Base-by-base conservation (phyloP, 2,113 vertebrate genomes). In the Tenebrosternarchus preto region DNA sequence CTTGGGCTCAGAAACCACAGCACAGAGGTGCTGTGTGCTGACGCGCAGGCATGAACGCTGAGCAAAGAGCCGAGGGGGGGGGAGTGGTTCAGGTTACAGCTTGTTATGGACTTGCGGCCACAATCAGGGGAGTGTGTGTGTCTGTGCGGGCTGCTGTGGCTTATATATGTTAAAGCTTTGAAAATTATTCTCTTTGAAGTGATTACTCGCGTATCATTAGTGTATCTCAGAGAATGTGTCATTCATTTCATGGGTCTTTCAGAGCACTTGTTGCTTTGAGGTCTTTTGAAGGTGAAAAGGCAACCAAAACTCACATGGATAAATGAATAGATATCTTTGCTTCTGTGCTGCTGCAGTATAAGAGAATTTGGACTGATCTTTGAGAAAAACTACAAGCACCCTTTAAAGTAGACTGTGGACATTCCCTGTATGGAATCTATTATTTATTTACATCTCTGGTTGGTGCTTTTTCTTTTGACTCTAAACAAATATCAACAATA, bases 191-290 rank as follows among this genome's bases (percentile, higher is more conserved):
- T 56, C 53, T 70, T 76, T 73, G 76, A 83, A 61, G 73, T 63
- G 73, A 80, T 82, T 53, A 72, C 68, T 85, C 31, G 64, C 22
- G 17, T 72, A 82, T 80, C 84, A 70, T 80, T 82, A 77, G 68
- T 55, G 55, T 69, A 55, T 78, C 68, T 78, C 46, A 56, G 63
- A 17, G 61, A 31, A 56, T 15, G 69, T 50, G 76, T 78, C 75
- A 75, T 60, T 60, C 56, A 64, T 64, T 61, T 69, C 74, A 50
- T 72, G 24, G 71, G 43, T 76, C 64, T 76, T 19, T 36, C 24
- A 33, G 11, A 63, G 43, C 60, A 61, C 22, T 22, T 36, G 24
- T 31, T 20, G 36, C 78, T 61, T 55, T 36, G 29, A 29, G 53
- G 60, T 17, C 9, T 80, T 29, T 27, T 43, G 71, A n/a, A 59